Percentiles rank a stretch among this genome's conserved stretches.
Conservation (phyloP, 2,797 vertebrate genomes). For the Lithobates pipiens region DNA sequence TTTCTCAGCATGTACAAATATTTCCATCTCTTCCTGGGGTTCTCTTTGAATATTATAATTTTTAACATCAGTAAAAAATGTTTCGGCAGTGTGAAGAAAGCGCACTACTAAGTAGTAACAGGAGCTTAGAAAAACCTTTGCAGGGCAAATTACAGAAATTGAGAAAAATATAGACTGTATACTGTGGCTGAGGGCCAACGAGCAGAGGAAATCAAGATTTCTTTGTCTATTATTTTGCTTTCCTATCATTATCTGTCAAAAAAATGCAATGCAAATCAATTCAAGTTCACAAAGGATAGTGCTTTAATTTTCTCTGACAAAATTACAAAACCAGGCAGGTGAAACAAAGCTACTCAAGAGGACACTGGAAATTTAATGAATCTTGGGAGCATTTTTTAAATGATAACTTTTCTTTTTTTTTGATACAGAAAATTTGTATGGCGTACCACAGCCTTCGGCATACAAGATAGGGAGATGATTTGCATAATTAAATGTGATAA, state of each 20-base stretch:
- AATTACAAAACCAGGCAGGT: conserved; percentile 11
- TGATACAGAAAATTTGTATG: conserved; percentile 36
- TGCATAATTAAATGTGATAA: conserved; percentile 63
- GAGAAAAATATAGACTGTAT: conserved; percentile 56
- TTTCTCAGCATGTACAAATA: conserved; percentile 12
- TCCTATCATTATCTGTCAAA: conserved; percentile 67
- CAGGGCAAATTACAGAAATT: conserved; percentile 44
- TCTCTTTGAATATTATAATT: not conserved
- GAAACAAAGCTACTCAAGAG: not conserved
- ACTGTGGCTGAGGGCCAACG: conserved; percentile 63
- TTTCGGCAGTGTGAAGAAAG: conserved; percentile 6
- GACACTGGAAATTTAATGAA: conserved; percentile 24
- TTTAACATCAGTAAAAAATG: not conserved
- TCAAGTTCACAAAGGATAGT: conserved; percentile 65
- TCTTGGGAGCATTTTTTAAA: conserved; percentile 14
- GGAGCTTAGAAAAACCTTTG: not conserved
- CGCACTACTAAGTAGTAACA: conserved; percentile 53
- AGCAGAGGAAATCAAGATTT: conserved; percentile 67
- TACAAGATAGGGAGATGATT: conserved; percentile 56
- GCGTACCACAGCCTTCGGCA: conserved; percentile 60
- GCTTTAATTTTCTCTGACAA: conserved; percentile 67
- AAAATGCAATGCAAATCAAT: conserved; percentile 68
- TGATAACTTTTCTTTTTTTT: not conserved
- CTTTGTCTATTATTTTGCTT: conserved; percentile 66
- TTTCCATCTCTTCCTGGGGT: not conserved